Conservation (phyloP, 2,113 vertebrate species). For the Oplegnathus fasciatus region DNA sequence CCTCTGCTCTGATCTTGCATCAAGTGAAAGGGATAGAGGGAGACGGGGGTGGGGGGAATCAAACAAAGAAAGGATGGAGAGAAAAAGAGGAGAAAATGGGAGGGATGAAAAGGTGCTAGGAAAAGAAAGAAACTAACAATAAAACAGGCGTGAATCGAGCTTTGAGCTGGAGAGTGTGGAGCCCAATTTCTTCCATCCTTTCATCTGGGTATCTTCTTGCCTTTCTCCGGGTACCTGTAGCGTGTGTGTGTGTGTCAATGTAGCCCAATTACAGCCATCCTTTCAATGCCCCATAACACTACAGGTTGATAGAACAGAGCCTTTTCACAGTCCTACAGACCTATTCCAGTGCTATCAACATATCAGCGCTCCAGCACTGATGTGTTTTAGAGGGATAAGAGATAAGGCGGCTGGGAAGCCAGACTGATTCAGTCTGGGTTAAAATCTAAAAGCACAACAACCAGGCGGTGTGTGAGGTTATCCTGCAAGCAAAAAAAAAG, state of each 20-base stretch:
- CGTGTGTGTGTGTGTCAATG: conserved; percentile 15
- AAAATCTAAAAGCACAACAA: conserved; percentile 19
- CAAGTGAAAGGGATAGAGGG: conserved; percentile 60
- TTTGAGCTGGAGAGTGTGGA: conserved; percentile 43
- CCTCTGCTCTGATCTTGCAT: conserved; percentile 75
- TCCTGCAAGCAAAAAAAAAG: neutral
- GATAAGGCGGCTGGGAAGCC: conserved; percentile 25
- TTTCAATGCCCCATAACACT: conserved; percentile 51
- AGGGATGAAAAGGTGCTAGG: conserved; percentile 38
- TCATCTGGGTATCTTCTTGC: conserved; percentile 42
- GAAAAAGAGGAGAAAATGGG: conserved; percentile 24
- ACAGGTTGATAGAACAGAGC: conserved; percentile 33
- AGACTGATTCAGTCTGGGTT: conserved; percentile 25
- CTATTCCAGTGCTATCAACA: conserved; percentile 54
- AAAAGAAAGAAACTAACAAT: conserved; percentile 47
- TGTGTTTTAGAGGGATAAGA: conserved; percentile 41
- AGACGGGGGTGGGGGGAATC: conserved; percentile 4
- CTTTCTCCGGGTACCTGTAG: conserved; percentile 45
- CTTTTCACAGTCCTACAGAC: conserved; percentile 49
- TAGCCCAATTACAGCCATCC: conserved; percentile 50
- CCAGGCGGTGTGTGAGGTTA: neutral
- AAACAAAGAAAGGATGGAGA: conserved; percentile 57
- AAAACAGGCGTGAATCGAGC: conserved; percentile 22
- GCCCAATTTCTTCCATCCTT: conserved; percentile 59
- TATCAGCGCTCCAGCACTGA: conserved; percentile 34